phyloP scores from a whole-genome alignment of 2,113 vertebrate genomes.

The Acinonyx jubatus region DNA sequence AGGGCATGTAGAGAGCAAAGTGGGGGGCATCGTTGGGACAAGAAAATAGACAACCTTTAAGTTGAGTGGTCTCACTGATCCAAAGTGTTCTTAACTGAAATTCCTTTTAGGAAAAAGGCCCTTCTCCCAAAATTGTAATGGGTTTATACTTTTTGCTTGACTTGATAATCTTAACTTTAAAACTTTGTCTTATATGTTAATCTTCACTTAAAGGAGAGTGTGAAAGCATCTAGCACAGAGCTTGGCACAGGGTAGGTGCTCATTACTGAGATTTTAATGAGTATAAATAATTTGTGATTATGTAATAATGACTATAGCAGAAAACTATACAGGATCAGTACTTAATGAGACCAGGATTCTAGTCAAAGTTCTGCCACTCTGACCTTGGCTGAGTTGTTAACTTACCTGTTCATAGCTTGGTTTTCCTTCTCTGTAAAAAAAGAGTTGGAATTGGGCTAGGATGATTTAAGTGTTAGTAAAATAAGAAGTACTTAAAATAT shows the following conservation, averaged over 20 bases:
- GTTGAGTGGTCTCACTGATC: background rate
- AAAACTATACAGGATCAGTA: background rate
- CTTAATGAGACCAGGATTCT: background rate
- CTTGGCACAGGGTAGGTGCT: background rate
- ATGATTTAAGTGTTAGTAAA: conserved; percentile 13
- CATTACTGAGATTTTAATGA: background rate
- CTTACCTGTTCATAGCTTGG: background rate
- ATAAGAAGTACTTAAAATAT: background rate
- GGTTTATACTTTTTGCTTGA: background rate
- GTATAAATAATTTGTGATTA: background rate
- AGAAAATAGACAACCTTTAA: background rate
- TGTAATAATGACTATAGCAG: background rate
- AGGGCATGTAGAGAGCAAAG: background rate
- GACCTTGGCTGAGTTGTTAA: background rate
- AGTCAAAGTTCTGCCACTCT: background rate
- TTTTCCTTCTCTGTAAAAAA: background rate
- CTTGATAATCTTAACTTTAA: conserved; percentile 7
- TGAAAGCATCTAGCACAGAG: background rate
- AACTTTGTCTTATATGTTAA: background rate
- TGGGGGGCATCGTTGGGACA: background rate
- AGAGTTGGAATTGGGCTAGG: background rate
- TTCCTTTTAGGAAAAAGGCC: background rate
- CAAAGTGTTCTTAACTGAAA: background rate
- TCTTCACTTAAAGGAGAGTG: background rate
- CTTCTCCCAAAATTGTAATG: background rate